A percentile compares a stretch with the other conserved stretches of the same genome.
These are phyloP conservation scores for Bostrychus sinensis DNA, from an alignment of 2,113 vertebrate genomes.

Conservation along the genomic window DNA sequence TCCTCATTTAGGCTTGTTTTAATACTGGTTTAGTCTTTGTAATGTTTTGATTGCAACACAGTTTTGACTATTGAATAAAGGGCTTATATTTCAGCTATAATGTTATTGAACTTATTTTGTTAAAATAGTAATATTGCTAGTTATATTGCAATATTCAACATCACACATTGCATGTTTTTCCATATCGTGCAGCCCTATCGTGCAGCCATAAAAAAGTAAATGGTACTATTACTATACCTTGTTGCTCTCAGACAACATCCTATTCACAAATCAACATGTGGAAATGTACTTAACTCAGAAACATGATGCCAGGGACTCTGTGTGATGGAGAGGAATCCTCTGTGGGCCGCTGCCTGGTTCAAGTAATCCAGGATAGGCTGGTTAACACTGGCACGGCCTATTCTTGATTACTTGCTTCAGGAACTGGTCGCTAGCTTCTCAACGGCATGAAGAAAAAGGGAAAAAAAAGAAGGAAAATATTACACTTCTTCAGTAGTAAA, in stretches of 20 bases:
- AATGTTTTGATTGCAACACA: too few relatives aligned
- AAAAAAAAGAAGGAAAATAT: neutral
- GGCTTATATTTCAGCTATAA: too few relatives aligned
- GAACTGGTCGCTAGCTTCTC: constrained; percentile 71
- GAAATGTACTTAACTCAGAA: constrained; percentile 46
- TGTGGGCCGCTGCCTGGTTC: constrained; percentile 83
- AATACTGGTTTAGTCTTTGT: too few relatives aligned
- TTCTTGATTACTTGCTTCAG: constrained; percentile 97
- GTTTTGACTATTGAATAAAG: too few relatives aligned
- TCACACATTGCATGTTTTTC: too few relatives aligned
- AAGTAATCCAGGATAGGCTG: constrained; percentile 99
- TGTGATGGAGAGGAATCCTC: constrained; percentile 20
- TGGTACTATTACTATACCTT: neutral
- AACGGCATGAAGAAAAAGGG: neutral
- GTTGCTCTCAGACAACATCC: neutral
- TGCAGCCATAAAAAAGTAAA: too few relatives aligned
- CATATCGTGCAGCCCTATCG: too few relatives aligned
- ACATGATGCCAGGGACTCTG: constrained; percentile 38
- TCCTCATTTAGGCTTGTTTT: too few relatives aligned
- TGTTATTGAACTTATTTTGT: too few relatives aligned
- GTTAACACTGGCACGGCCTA: constrained; percentile 86
- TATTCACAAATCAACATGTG: constrained; percentile 24
- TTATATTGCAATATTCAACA: too few relatives aligned
- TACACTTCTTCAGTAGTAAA: too few relatives aligned
- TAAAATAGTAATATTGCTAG: too few relatives aligned